These are phyloP conservation scores for Dissostichus mawsoni DNA, from an alignment of 2,113 vertebrate species.

Conservation along the genomic window DNA sequence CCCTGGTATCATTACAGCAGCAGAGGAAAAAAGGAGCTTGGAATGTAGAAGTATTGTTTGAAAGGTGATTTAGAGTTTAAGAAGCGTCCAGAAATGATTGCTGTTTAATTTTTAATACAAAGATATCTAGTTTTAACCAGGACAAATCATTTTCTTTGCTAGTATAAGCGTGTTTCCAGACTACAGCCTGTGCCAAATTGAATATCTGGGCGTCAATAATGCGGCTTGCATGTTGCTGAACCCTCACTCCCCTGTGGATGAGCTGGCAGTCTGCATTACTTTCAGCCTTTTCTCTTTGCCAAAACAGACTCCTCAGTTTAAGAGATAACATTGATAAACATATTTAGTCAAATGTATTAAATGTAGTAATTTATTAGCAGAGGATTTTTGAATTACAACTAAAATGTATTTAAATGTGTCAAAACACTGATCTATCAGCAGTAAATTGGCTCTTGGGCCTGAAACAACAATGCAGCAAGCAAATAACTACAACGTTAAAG, in stretches of 20 bases:
- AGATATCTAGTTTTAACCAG: not conserved
- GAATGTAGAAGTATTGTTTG: too few relatives aligned
- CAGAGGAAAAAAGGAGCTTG: not conserved
- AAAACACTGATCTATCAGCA: slow-evolving; percentile 12
- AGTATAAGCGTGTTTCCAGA: not conserved
- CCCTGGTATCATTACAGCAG: slow-evolving; percentile 2
- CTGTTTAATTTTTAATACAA: not conserved
- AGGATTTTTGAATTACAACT: too few relatives aligned
- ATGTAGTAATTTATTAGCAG: too few relatives aligned
- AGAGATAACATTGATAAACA: not conserved
- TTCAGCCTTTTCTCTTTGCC: not conserved
- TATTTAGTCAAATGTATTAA: not conserved
- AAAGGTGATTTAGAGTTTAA: not conserved
- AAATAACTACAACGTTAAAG: not conserved
- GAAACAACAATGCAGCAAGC: slow-evolving; percentile 32
- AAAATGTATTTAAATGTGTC: not conserved
- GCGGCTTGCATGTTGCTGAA: slow-evolving; percentile 65
- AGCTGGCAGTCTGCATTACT: slow-evolving; percentile 34
- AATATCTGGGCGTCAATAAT: slow-evolving; percentile 41
- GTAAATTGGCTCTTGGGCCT: slow-evolving; percentile 1
- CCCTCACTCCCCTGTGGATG: slow-evolving; percentile 34
- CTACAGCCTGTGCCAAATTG: slow-evolving; percentile 9
- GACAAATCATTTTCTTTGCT: not conserved
- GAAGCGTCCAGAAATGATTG: not conserved
- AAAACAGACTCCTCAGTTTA: not conserved